Percentiles rank a stretch among this genome's conserved stretches.
Conservation (phyloP, 2,888 invertebrate species). For the Drosophila borealis region DNA sequence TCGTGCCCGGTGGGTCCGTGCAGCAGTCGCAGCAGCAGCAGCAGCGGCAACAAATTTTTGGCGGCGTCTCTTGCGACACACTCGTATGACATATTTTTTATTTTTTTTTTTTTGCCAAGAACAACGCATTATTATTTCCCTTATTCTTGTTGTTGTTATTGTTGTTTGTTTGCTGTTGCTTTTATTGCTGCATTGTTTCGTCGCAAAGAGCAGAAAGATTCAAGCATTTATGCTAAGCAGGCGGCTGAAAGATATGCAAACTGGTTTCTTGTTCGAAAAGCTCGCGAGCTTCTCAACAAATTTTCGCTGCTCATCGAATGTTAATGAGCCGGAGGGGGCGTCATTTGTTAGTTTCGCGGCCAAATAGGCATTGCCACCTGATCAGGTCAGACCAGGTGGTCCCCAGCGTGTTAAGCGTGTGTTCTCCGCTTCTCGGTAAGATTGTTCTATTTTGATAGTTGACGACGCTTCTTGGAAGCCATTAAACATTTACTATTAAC, state of each 20-base stretch:
- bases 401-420: constrained; percentile 20
- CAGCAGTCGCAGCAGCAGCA: constrained; percentile 24
- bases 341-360: constrained; percentile 62
- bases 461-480: constrained; percentile 65
- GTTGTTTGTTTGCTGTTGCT: constrained; percentile 17
- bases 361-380: constrained; percentile 53
- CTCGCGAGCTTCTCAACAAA: constrained; percentile 39
- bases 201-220: constrained; percentile 4
- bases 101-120: constrained; percentile 63
- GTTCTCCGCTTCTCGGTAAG: constrained; percentile 59
- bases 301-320: constrained; percentile 60
- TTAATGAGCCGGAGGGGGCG: constrained; percentile 66
- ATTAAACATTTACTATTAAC: constrained; percentile 46
- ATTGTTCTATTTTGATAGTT: constrained; percentile 78
- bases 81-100: constrained; percentile 81
- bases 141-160: constrained; percentile 1
- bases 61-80: constrained; percentile 85
- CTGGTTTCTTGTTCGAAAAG: constrained; percentile 52
- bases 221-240: constrained; percentile 57
- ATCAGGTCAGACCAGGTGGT: constrained; percentile 62
- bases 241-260: constrained; percentile 52
- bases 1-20: constrained; percentile 59
- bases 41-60: constrained; percentile 77
- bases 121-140: constrained; percentile 58
- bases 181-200: constrained; percentile 62